Base-by-base conservation (phyloP, 2,113 vertebrate species). In the Tauraco erythrolophus region DNA sequence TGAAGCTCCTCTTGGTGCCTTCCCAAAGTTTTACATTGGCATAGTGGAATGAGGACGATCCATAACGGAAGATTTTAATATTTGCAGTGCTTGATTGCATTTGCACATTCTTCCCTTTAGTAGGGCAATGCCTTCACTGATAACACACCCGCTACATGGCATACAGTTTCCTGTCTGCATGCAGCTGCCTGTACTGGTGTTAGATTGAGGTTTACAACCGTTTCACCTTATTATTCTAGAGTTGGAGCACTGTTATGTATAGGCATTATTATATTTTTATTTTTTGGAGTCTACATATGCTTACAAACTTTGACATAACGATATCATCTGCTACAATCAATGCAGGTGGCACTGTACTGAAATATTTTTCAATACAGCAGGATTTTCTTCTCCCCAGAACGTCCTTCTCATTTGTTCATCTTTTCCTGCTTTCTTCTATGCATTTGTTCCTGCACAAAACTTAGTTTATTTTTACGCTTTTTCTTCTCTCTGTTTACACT, bases 371-470 rank as follows among this genome's bases (percentile, higher is more conserved):
- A 76, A 23, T 45, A 37, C 10, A 66, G 30, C 0, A 14, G 66
- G 21, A 66, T 72, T 85, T 86, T 76, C 30, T 72, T 56, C 27
- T 79, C 9, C 53, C 30, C 19, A 76, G 45, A 90, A 76, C 53
- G 79, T 97, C 33, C 60, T 88, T 85, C 57, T 64, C 33, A 58
- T 89, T 87, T 93, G 28, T 89, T 87, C 19, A 24, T 62, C 12
- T 80, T 88, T 90, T 93, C 75, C 91, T 85, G 25, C 25, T 92
- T 94, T 91, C 68, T 89, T 87, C 81, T 88, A 3, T 24, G 19
- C 17, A 9, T 88, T 82, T 66, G 5, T 53, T 88, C 15, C 70
- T 69, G 30, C 21, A 76, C 22, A 85, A 76, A 84, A 51, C 6
- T 43, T 81, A 8, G 19, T 28, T 91, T 78, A 46, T 64, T 71